Conservation (phyloP, 1,140 invertebrate species). For the Oedothorax gibbosus region DNA sequence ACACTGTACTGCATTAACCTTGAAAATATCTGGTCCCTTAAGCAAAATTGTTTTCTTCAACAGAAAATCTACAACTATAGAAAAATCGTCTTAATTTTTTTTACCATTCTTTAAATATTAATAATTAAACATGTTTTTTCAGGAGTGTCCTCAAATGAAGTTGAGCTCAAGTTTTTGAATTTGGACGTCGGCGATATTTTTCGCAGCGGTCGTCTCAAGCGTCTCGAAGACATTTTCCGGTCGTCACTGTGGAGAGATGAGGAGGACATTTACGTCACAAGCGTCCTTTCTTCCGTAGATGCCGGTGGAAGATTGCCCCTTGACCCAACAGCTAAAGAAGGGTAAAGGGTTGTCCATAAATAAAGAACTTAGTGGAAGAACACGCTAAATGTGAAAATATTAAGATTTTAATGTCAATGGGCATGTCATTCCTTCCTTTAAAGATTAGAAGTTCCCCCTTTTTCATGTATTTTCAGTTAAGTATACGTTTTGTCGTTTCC, state of each 20-base stretch:
- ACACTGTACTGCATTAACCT: too few relatives aligned
- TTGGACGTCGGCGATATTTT: constrained; percentile 86
- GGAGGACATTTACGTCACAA: constrained; percentile 82
- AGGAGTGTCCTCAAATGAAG: constrained; percentile 76
- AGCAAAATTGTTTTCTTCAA: too few relatives aligned
- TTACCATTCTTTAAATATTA: background rate
- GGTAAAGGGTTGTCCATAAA: constrained; percentile 72
- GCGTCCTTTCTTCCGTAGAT: constrained; percentile 84
- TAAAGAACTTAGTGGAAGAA: too few relatives aligned
- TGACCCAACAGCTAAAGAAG: constrained; percentile 85
- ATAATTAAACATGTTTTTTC: background rate
- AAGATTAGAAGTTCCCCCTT: too few relatives aligned
- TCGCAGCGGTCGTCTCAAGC: constrained; percentile 75
- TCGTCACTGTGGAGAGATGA: constrained; percentile 73
- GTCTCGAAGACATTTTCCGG: constrained; percentile 79
- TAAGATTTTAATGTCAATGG: too few relatives aligned
- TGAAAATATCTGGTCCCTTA: too few relatives aligned
- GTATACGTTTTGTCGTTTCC: too few relatives aligned
- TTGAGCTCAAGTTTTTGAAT: constrained; percentile 89
- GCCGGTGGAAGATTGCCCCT: constrained; percentile 84
- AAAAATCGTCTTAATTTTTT: background rate
- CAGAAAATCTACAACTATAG: too few relatives aligned
- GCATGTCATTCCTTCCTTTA: too few relatives aligned
- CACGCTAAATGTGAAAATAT: too few relatives aligned
- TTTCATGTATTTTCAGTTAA: too few relatives aligned